Base-by-base conservation (phyloP, 2,113 vertebrate genomes). In the Microcebus lehilahytsara region DNA sequence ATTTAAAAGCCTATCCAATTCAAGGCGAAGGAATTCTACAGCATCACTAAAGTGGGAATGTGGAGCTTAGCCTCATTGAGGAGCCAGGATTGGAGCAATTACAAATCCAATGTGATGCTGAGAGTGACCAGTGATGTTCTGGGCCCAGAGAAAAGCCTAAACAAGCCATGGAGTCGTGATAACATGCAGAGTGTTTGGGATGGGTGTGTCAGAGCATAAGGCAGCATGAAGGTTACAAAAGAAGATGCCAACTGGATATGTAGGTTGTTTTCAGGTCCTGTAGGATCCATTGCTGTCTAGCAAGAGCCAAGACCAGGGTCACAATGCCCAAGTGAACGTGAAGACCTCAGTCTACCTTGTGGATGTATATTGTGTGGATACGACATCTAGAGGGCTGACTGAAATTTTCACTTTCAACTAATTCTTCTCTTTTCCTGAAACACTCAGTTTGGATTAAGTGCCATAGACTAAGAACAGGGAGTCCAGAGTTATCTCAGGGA, bases 341-440 rank as follows among this genome's bases (percentile, higher is more conserved):
- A 95, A 91, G 46, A 80, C 67, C 67, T 85, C 92, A 75, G 58
- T 93, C 34, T 8, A 30, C 81, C 89, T 77, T 93, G 71, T 75
- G n/a, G 75, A 60, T 94, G 49, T 92, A 40, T 89, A 67, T 20
- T 87, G 62, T 81, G 49, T 19, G 88, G 22, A 92, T 6, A 23
- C 83, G 37, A 78, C 40, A 90, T 95, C 78, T 85, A 66, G 72
- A 89, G 51, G 77, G 56, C 66, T 85, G 37, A 80, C 37, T 85
- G 66, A 92, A 89, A 87, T 87, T 40, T 94, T 94, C 46, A 91
- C 23, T 94, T 98, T 75, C 64, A 92, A 22, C 32, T 94, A 51
- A 84, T 92, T 90, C 46, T 96, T 96, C 86, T 86, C 12, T 87
- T 92, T 93, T 79, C 46, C 53, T 60, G 34, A 64, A 87, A 51